Percentiles rank a stretch among this genome's conserved stretches.
These are phyloP conservation scores for Melanotaenia maccullochi DNA, from an alignment of 2,797 vertebrate genomes.

Conservation along the genomic window DNA sequence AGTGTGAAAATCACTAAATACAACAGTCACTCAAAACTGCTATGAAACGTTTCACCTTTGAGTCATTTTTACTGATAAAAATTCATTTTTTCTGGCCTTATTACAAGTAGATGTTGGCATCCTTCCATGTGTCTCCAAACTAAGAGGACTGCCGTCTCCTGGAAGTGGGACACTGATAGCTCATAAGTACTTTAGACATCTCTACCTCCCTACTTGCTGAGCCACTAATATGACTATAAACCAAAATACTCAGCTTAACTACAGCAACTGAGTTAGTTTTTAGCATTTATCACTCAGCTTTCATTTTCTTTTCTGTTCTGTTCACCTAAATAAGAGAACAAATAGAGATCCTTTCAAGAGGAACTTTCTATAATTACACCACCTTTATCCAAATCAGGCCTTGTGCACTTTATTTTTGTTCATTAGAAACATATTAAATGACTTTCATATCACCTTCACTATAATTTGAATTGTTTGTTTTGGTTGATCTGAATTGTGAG, in stretches of 20 bases:
- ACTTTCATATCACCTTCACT: background rate
- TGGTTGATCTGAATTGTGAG: background rate
- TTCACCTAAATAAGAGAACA: no score
- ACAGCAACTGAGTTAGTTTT: background rate
- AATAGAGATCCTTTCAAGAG: no score
- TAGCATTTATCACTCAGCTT: background rate
- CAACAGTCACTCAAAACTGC: no score
- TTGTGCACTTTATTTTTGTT: background rate
- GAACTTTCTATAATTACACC: no score
- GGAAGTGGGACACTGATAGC: background rate
- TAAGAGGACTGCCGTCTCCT: background rate
- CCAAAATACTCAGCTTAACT: background rate
- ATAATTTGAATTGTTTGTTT: background rate
- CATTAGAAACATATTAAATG: background rate
- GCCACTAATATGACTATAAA: background rate
- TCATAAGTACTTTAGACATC: background rate
- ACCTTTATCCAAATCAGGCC: no score
- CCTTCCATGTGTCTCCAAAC: background rate
- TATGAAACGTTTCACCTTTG: no score
- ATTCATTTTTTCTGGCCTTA: no score
- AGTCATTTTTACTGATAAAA: no score
- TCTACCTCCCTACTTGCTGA: background rate
- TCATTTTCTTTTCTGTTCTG: no score
- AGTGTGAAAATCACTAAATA: no score
- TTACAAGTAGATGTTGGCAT: background rate